Evolutionary conservation across 2,113 vertebrate species (phyloP), one percentile per base, ranked within the genome.

Genomic region (Chaetorhynchus papuensis): DNA sequence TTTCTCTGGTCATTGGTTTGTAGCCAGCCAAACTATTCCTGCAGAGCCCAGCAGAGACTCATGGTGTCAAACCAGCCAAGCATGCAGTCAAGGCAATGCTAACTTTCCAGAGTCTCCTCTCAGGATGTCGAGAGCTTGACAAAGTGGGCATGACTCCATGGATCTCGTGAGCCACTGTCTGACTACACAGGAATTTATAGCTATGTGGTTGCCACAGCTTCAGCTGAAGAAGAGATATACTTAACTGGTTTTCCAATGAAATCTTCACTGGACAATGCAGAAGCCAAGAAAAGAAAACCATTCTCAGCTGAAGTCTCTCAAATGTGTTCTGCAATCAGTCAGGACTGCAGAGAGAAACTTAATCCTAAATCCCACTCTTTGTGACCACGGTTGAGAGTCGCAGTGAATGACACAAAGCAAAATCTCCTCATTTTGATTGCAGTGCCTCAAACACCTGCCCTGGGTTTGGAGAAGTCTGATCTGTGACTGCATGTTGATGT

Each of bases 151-250:
- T 21, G 57, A 17, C 53, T 95, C 87, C 93, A 61, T 14, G 65
- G 56, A 50, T 97, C 95, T 76, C 23, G 11, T 91, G 94, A 96
- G 78, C 74, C 66, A 13, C 94, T 91, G 74, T 68, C 76, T 82
- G 84, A 71, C 81, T 84, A 4, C 31, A 19, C 64, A 91, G 65
- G 84, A 79, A 87, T 92, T 82, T 78, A 68, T 49, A 68, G 84
- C n/a, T 76, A 0, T 44, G 87, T 18, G 57, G 53, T 61, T 15
- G 13, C 57, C 82, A 35, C 64, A 94, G 64, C 64, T 89, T 75
- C 83, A 59, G 39, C 53, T 87, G 63, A 53, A 89, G 52, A 64
- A 79, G 59, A 54, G 50, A 42, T 65, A 45, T 21, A 24, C 35
- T 91, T 84, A 35, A 41, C 31, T 30, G 49, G 54, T 78, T 91